These are phyloP conservation scores for Poeciliopsis retropinna DNA, from an alignment of 2,113 vertebrate genomes.

Conservation along the genomic window DNA sequence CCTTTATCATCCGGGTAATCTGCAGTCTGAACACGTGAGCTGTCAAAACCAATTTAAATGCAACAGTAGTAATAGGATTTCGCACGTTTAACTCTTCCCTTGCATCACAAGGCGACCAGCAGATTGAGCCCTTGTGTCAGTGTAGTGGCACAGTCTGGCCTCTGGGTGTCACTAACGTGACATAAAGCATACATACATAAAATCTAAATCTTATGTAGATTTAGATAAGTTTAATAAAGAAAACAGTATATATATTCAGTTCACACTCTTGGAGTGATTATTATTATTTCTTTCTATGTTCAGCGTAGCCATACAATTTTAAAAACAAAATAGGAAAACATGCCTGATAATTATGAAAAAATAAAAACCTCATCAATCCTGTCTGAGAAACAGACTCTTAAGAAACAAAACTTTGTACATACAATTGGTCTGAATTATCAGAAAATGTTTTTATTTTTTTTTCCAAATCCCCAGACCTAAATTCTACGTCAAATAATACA, in stretches of 20 bases:
- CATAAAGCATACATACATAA: background rate
- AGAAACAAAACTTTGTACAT: too few relatives aligned
- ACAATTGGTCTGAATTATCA: too few relatives aligned
- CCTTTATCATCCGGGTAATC: slow-evolving; percentile 14
- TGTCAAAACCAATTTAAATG: slow-evolving; percentile 41
- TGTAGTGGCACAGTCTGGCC: background rate
- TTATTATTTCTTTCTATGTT: too few relatives aligned
- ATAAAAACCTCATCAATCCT: too few relatives aligned
- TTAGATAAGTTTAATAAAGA: background rate
- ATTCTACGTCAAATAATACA: too few relatives aligned
- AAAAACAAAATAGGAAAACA: too few relatives aligned
- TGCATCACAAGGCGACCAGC: background rate
- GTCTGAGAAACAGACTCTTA: too few relatives aligned
- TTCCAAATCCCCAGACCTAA: too few relatives aligned
- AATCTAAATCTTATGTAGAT: too few relatives aligned
- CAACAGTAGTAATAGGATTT: slow-evolving; percentile 59
- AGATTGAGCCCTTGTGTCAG: background rate
- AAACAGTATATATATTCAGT: background rate
- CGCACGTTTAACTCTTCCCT: slow-evolving; percentile 48
- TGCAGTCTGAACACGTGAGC: slow-evolving; percentile 45
- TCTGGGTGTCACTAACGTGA: slow-evolving; percentile 9
- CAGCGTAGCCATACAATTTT: too few relatives aligned
- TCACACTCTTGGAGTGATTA: background rate
- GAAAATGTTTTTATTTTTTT: too few relatives aligned
- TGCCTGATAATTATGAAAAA: too few relatives aligned